phyloP scores from a whole-genome alignment of 2,113 vertebrate genomes.

The Gobiocypris rarus region DNA sequence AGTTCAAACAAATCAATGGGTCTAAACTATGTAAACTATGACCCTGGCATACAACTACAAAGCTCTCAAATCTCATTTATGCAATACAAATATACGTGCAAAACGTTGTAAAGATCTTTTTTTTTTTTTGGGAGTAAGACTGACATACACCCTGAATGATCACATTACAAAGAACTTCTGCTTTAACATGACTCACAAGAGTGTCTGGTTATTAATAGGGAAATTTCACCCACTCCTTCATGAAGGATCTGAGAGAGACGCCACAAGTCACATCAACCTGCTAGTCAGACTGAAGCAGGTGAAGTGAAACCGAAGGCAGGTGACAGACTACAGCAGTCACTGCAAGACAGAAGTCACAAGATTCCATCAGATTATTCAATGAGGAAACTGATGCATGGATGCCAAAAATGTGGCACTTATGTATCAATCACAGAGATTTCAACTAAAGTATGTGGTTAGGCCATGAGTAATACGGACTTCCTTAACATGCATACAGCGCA shows the following conservation, averaged over 20 bases:
- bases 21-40: background rate
- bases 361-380: background rate
- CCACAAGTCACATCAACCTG: background rate
- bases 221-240: background rate
- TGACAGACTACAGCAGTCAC: background rate
- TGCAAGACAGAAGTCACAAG: background rate
- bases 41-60: background rate
- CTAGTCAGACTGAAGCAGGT: background rate
- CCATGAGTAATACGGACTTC: background rate
- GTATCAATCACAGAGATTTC: background rate
- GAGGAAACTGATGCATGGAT: background rate
- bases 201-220: background rate
- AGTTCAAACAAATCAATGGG: conserved; percentile 35
- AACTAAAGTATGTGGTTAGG: background rate
- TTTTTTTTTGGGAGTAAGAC: background rate
- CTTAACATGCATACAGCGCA: background rate
- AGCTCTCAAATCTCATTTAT: background rate
- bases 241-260: conserved; percentile 29
- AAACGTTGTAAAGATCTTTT: too few species aligned
- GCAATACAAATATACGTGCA: background rate
- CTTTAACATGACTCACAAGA: conserved; percentile 14
- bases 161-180: background rate
- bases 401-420: background rate
- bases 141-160: background rate
- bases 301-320: conserved; percentile 40